These are phyloP conservation scores for Smittia aterrima DNA, from an alignment of 2,888 invertebrate genomes.

Conservation along the genomic window DNA sequence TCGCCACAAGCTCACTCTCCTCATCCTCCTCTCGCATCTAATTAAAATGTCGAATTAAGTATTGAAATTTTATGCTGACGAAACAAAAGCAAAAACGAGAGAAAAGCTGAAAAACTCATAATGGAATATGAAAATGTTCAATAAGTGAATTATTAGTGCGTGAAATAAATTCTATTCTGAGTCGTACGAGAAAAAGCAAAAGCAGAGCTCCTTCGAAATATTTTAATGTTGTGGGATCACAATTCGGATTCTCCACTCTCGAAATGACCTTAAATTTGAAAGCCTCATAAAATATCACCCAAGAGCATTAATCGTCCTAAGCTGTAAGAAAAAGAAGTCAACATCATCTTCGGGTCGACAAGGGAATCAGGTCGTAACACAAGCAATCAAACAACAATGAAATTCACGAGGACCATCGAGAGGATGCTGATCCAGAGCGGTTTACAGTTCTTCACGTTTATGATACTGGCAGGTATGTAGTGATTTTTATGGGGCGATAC, in stretches of 20 bases:
- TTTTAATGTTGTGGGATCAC: background rate
- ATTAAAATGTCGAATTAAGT: background rate
- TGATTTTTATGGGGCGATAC: background rate
- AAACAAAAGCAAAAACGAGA: background rate
- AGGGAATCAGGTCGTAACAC: background rate
- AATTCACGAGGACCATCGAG: constrained; percentile 28
- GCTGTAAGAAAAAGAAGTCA: background rate
- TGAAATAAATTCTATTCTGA: background rate
- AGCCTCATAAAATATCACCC: background rate
- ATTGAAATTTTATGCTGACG: background rate
- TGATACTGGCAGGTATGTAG: constrained; percentile 36
- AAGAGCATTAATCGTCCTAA: background rate
- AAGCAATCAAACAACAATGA: constrained; percentile 41
- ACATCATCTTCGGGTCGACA: too few relatives aligned
- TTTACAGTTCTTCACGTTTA: constrained; percentile 39
- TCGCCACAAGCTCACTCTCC: too few relatives aligned
- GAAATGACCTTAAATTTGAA: background rate
- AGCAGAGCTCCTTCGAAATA: too few relatives aligned
- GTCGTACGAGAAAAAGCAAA: too few relatives aligned
- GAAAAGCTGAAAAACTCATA: background rate
- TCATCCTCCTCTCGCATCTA: background rate
- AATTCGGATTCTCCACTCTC: background rate
- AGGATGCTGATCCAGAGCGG: constrained; percentile 38
- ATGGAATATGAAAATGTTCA: background rate
- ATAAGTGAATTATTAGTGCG: constrained; percentile 3